A percentile compares a stretch with the other conserved stretches of the same genome.
Evolutionary conservation across 2,797 vertebrate species (phyloP).

Genomic region (Acanthornis magna): DNA sequence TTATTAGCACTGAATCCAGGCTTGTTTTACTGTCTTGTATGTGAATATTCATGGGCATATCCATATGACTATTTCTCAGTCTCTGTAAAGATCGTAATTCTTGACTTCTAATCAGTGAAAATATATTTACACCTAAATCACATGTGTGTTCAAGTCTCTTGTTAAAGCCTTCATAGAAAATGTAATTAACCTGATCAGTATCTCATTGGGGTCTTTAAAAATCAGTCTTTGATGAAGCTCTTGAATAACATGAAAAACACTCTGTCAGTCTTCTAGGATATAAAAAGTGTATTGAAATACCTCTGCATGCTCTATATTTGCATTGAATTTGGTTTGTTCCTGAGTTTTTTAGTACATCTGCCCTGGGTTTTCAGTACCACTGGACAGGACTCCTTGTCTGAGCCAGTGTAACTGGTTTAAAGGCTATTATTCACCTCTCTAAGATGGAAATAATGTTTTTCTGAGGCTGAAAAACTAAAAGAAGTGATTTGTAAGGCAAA

Average conservation of each 20-base stretch:
- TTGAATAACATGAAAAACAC: neutral
- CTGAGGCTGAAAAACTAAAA: constrained; percentile 24
- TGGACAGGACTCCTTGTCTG: constrained; percentile 20
- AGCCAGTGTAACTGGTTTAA: neutral
- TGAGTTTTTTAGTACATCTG: constrained; percentile 42
- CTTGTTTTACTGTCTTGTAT: constrained; percentile 7
- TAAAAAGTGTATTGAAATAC: neutral
- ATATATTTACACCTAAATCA: constrained; percentile 7
- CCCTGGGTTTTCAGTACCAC: neutral
- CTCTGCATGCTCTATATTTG: constrained; percentile 38
- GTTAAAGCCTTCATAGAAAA: constrained; percentile 2
- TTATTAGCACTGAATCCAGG: constrained; percentile 30
- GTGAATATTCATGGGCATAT: constrained; percentile 48
- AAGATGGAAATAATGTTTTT: neutral
- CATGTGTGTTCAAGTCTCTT: neutral
- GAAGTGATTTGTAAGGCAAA: neutral
- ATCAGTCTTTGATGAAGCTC: neutral
- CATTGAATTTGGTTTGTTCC: constrained; percentile 53
- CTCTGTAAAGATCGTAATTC: constrained; percentile 46
- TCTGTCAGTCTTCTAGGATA: neutral
- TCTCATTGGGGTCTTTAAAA: constrained; percentile 12
- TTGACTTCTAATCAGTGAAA: constrained; percentile 53
- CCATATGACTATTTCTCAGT: constrained; percentile 22
- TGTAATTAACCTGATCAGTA: neutral
- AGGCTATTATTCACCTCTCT: constrained; percentile 2